Evolutionary conservation across 2,888 invertebrate genomes (phyloP), one percentile per base, ranked within the genome.

Genomic region (Bombylius major): DNA sequence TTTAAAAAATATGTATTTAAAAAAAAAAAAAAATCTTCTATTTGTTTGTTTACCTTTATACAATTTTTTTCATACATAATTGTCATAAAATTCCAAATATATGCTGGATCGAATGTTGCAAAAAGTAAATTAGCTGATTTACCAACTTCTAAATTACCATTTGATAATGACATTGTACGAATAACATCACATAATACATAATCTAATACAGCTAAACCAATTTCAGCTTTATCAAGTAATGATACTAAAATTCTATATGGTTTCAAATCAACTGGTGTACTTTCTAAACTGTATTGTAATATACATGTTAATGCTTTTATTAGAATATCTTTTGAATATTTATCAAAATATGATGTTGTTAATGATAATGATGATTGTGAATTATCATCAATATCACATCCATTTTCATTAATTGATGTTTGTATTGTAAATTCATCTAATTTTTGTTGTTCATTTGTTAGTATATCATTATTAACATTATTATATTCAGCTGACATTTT

Each of bases 71-170:
- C 79, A 64, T 81, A 84, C 59, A 84, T 72, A 61, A 78, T 77
- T 34, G 83, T 83, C 62, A 88, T 81, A 66, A 86, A 90, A 60
- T 83, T 82, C 92, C 93, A 93, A 56, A 92, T 83, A 67, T 89
- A 92, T 56, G 84, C 84, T n/a, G 87, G 84, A 67, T 91, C 89
- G 59, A 92, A 78, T 0, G 89, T 86, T 55, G 86, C 85, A 68
- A 93, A 88, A 34, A 93, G 73, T 60, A 91, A 76, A 74, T 91
- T 92, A 2, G 89, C 89, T 31, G 87, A 88, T 72, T 91, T 91
- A 13, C 86, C 77, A 47, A 90, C 78, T 68, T 92, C 91, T 62
- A 78, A 78, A 62, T 78, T 76, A 48, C 77, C 71, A 62, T 77
- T 78, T 14, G 79, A 77, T 50, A 79, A 66, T 62, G 79, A 79